Evolutionary conservation across 2,113 vertebrate genomes (phyloP).

Genomic region (Megaceryle torquata): DNA sequence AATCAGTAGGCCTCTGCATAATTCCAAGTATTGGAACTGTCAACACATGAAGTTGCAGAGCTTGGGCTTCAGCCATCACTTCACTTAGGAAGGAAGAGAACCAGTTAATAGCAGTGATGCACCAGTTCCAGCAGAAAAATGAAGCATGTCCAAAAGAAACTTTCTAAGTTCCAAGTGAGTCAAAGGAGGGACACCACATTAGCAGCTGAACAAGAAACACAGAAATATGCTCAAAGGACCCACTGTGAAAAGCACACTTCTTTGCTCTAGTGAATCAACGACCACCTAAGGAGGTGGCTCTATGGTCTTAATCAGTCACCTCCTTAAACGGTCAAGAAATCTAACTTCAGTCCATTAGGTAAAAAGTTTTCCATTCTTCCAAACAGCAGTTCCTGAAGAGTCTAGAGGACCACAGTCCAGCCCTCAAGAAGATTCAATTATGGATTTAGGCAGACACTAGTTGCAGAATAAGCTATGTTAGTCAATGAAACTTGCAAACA

Average conservation of each 20-base stretch:
- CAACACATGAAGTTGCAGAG: constrained; percentile 65
- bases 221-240: constrained; percentile 65
- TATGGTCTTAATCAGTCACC: constrained; percentile 65
- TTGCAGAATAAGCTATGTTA: neutral
- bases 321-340: constrained; percentile 50
- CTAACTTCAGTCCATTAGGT: constrained; percentile 53
- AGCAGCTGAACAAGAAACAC: constrained; percentile 70
- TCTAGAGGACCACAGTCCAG: neutral
- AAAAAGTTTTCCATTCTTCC: constrained; percentile 58
- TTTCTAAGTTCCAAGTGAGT: constrained; percentile 73
- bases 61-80: constrained; percentile 67
- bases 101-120: constrained; percentile 73
- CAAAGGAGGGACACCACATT: constrained; percentile 76
- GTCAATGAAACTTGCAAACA: neutral
- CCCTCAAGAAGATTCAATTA: neutral
- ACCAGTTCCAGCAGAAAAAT: constrained; percentile 71
- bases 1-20: constrained; percentile 16
- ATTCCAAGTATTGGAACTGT: constrained; percentile 63
- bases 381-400: constrained; percentile 48
- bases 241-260: constrained; percentile 65
- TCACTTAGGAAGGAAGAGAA: constrained; percentile 75
- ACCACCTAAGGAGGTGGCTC: constrained; percentile 72
- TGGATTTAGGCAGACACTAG: neutral
- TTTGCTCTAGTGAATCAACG: constrained; percentile 48
- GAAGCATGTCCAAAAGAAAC: constrained; percentile 77